A percentile compares a stretch with the other conserved stretches of the same genome.
Conservation (phyloP, 2,797 vertebrate species). For the Cuculus canorus region DNA sequence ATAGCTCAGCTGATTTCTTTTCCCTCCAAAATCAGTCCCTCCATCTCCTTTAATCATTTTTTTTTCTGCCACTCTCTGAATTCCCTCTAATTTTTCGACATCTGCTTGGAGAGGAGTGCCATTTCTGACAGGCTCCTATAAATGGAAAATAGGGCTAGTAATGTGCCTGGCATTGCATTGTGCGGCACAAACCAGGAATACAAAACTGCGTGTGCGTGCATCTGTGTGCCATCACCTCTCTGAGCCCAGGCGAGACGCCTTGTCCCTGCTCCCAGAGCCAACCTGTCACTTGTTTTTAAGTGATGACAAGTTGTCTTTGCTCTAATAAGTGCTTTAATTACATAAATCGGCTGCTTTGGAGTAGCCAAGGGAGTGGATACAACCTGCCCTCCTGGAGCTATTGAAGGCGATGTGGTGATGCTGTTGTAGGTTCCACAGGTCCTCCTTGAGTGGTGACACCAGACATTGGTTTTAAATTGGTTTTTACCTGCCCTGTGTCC, state of each 20-base stretch:
- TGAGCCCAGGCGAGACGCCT: fast-evolving
- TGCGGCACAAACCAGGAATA: background rate
- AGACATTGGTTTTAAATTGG: background rate
- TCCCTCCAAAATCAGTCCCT: slow-evolving; percentile 62
- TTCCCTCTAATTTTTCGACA: slow-evolving; percentile 62
- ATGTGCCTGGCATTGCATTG: background rate
- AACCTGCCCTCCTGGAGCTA: background rate
- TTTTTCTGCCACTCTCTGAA: slow-evolving; percentile 51
- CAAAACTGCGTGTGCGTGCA: fast-evolving
- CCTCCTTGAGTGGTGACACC: fast-evolving
- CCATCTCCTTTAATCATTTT: slow-evolving; percentile 58
- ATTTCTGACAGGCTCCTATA: slow-evolving; percentile 39
- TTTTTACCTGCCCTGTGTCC: background rate
- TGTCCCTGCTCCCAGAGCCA: background rate
- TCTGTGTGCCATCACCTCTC: background rate
- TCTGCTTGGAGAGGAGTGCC: slow-evolving; percentile 39
- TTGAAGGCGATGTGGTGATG: background rate
- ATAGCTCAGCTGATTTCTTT: slow-evolving; percentile 44
- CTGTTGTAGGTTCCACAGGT: background rate
- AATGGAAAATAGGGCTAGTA: slow-evolving; percentile 31
- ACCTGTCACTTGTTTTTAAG: background rate
- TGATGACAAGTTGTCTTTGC: background rate
- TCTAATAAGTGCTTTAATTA: background rate
- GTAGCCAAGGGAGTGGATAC: fast-evolving
- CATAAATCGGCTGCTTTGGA: background rate